Base-by-base conservation (phyloP, 2,888 invertebrate genomes). In the Drosophila acutilabella region DNA sequence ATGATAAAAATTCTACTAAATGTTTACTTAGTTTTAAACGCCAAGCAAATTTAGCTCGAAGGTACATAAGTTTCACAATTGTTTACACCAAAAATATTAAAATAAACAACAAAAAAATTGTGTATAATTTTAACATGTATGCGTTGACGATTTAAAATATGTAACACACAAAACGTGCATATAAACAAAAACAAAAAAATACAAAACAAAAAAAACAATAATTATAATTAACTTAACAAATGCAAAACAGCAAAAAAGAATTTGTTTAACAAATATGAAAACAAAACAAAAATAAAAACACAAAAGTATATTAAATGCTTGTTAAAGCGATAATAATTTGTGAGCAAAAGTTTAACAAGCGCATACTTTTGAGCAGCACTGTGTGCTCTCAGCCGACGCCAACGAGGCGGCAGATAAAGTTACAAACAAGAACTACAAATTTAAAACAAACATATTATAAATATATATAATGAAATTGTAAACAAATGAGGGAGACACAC, bases 81-180 rank as follows among this genome's bases (percentile, higher is more conserved):
- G 83, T 83, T 84, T 84, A 84, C 78, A 84, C 83, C 83, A 84
- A 84, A 84, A 84, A 84, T 85, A 84, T 85, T 73, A 69, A 85
- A 83, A 85, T 85, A 81, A 85, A 85, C 75, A 66, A 51, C 16
- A 48, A 30, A 69, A 75, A 71, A 77, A 70, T 70, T 78, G 78
- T 85, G 81, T 74, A 84, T 85, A 82, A 79, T 85, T 81, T 81
- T 70, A 72, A 74, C 71, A 66, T 72, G 52, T 77, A 74, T 78
- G 79, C 83, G 79, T 81, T 79, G 64, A 75, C 72, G 61, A 64
- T 59, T 59, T 26, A 59, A 42, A 45, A 58, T 58, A 65, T 72
- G 59, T 60, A 68, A 72, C 48, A 64, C 74, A 64, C 61, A 78
- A 69, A 60, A 44, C 53, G 36, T 65, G 57, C 70, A 74, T 51